These are phyloP conservation scores for Hycleus phaleratus DNA, from an alignment of 1,140 invertebrate species.

Conservation along the genomic window DNA sequence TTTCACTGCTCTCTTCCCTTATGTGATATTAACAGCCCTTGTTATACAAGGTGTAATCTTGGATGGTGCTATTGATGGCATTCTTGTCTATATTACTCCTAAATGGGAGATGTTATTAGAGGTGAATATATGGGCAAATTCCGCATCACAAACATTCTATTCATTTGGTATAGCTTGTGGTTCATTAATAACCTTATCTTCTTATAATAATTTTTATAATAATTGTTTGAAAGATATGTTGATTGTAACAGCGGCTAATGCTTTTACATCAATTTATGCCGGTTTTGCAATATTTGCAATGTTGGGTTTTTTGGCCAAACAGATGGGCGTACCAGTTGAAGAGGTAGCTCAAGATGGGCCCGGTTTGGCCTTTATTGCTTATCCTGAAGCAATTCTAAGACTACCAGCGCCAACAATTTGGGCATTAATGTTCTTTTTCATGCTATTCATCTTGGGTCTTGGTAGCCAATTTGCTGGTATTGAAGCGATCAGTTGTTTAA, in stretches of 20 bases:
- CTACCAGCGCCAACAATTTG: conserved; percentile 71
- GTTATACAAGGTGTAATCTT: conserved; percentile 64
- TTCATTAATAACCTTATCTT: conserved; percentile 63
- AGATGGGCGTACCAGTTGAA: conserved; percentile 54
- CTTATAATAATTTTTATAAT: conserved; percentile 66
- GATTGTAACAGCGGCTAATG: conserved; percentile 62
- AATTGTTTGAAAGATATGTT: conserved; percentile 64
- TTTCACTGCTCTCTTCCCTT: conserved; percentile 70
- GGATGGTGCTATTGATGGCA: conserved; percentile 61
- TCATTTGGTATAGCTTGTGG: conserved; percentile 63
- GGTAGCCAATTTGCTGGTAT: conserved; percentile 74
- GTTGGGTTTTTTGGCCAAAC: conserved; percentile 64
- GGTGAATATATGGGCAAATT: conserved; percentile 54
- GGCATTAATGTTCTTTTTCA: conserved; percentile 78
- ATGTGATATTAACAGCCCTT: conserved; percentile 61
- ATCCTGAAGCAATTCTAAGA: conserved; percentile 70
- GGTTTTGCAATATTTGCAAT: conserved; percentile 74
- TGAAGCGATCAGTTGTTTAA: conserved; percentile 68
- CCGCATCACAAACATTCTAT: conserved; percentile 67
- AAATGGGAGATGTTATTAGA: conserved; percentile 58
- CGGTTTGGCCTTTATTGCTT: conserved; percentile 74
- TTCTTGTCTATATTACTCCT: conserved; percentile 69
- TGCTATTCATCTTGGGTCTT: conserved; percentile 70
- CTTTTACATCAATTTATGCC: conserved; percentile 63
- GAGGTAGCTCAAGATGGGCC: conserved; percentile 58